Conservation (phyloP, 2,797 vertebrate species). For the Cottoperca gobio region DNA sequence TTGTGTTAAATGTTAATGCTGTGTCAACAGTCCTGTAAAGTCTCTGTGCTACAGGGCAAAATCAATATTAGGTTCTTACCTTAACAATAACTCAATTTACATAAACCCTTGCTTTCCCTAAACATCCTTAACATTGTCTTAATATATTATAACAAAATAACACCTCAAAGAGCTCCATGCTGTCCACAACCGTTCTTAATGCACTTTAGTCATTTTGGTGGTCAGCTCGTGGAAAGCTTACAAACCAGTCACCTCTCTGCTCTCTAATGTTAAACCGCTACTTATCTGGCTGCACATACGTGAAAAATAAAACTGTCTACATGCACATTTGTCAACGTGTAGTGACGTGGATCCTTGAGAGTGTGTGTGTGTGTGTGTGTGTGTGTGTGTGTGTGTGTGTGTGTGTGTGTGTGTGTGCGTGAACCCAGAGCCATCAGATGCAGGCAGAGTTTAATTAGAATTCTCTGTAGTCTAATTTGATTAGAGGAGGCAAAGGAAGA, state of each 20-base stretch:
- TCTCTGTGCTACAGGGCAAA: slow-evolving; percentile 34
- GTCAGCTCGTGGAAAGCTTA: slow-evolving; percentile 37
- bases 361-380: slow-evolving; percentile 1
- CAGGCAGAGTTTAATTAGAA: slow-evolving; percentile 78
- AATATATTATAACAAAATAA: slow-evolving; percentile 38
- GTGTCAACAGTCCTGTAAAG: slow-evolving; percentile 50
- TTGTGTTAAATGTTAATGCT: slow-evolving; percentile 22
- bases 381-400: slow-evolving; percentile 27
- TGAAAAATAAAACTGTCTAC: slow-evolving; percentile 44
- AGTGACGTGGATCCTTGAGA: slow-evolving; percentile 25
- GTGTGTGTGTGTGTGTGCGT: slow-evolving; percentile 32
- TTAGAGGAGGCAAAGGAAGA: slow-evolving; percentile 80
- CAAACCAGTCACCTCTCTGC: slow-evolving; percentile 33
- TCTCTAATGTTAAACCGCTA: slow-evolving; percentile 27
- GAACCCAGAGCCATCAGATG: slow-evolving; percentile 63
- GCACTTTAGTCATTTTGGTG: slow-evolving; percentile 27
- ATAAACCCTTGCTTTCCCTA: slow-evolving; percentile 1
- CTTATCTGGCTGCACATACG: slow-evolving; percentile 41
- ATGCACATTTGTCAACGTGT: slow-evolving; percentile 30
- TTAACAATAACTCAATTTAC: slow-evolving; percentile 8
- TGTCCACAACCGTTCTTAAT: slow-evolving; percentile 20
- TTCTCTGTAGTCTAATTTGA: slow-evolving; percentile 83
- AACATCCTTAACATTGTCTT: slow-evolving; percentile 3
- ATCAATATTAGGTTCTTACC: slow-evolving; percentile 59
- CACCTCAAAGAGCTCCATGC: slow-evolving; percentile 7